Evolutionary conservation across 2,113 vertebrate species (phyloP).

Genomic region (Mustelus asterias): DNA sequence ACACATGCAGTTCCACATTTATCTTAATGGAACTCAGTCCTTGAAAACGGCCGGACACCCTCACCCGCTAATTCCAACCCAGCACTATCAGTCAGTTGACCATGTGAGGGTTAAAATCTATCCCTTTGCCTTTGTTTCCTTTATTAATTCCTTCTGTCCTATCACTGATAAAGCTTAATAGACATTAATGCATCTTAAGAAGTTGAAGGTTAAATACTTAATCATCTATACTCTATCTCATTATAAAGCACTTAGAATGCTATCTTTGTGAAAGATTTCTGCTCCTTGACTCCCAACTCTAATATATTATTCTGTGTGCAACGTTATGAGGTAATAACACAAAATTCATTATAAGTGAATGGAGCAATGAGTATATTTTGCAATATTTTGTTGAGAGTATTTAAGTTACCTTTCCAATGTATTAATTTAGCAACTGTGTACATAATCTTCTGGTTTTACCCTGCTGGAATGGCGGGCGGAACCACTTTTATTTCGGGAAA

Average conservation of each 20-base stretch:
- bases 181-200: neutral
- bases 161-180: neutral
- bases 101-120: neutral
- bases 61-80: neutral
- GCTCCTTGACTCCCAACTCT: neutral
- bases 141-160: neutral
- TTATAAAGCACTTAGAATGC: constrained; percentile 12
- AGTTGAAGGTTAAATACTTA: constrained; percentile 12
- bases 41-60: neutral
- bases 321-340: neutral
- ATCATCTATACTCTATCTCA: constrained; percentile 10
- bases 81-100: neutral
- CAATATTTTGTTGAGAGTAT: neutral
- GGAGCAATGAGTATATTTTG: too few relatives aligned
- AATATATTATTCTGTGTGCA: neutral
- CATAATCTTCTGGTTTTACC: too few relatives aligned
- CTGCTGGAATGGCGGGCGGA: too few relatives aligned
- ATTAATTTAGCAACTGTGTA: neutral
- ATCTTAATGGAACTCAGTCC: neutral
- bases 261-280: neutral
- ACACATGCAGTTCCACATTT: neutral
- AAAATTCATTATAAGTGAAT: neutral
- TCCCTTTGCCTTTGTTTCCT: neutral
- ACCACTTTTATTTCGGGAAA: too few relatives aligned
- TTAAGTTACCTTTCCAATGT: neutral